Percentiles rank a stretch among this genome's conserved stretches.
Evolutionary conservation across 2,113 vertebrate genomes (phyloP).

Genomic region (Zosterops hypoxanthus): DNA sequence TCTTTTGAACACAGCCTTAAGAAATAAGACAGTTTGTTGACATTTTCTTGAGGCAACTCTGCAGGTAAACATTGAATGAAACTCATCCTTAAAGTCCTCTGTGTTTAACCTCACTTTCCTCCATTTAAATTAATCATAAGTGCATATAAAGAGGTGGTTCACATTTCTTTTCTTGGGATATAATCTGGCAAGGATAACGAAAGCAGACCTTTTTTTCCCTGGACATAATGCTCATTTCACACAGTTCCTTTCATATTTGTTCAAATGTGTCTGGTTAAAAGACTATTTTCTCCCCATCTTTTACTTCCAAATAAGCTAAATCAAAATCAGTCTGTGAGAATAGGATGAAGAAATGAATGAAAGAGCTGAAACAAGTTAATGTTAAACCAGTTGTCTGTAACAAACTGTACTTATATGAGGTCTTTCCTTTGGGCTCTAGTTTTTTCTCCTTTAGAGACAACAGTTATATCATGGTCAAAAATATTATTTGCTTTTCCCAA

Average conservation of each 20-base stretch:
- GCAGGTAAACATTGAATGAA: background rate
- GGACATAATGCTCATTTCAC: background rate
- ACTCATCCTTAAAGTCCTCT: background rate
- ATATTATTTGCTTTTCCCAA: background rate
- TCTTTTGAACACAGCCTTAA: background rate
- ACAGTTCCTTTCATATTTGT: background rate
- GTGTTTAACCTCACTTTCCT: background rate
- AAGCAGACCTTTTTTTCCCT: background rate
- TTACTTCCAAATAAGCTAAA: background rate
- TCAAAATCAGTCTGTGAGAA: constrained; percentile 21
- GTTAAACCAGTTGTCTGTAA: background rate
- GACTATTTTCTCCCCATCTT: background rate
- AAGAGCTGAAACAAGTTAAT: background rate
- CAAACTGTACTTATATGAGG: background rate
- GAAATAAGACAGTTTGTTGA: background rate
- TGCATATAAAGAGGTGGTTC: background rate
- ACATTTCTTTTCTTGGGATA: background rate
- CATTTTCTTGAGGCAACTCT: background rate
- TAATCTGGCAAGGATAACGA: background rate
- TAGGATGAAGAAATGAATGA: background rate
- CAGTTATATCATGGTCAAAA: background rate
- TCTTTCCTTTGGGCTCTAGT: background rate
- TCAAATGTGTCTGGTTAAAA: background rate
- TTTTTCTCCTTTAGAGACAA: background rate
- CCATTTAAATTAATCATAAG: background rate